Conservation (phyloP, 1,140 invertebrate species). For the Saccostrea glomerata region DNA sequence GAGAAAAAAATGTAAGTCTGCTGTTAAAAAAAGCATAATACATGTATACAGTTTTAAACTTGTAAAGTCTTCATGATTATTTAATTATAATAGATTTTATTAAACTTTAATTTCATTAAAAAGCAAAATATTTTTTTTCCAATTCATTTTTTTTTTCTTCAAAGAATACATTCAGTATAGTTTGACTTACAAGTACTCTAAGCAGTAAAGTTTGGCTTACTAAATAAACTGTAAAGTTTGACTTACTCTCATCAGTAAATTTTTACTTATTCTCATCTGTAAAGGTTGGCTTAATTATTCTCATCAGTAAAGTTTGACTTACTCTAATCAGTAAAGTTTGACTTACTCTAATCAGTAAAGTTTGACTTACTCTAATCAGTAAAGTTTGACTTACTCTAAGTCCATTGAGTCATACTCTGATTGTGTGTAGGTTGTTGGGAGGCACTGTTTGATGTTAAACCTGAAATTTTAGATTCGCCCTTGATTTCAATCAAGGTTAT, state of each 20-base stretch:
- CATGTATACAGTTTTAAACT: no score
- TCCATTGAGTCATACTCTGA: conserved; percentile 70
- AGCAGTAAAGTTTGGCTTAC: no score
- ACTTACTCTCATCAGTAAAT: conserved; percentile 63
- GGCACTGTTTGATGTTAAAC: conserved; percentile 69
- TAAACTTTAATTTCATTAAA: no score
- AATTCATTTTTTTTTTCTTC: no score
- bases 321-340: not conserved
- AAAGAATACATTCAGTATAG: not conserved
- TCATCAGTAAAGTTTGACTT: not conserved
- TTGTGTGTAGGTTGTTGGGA: conserved; percentile 67
- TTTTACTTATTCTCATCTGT: not conserved
- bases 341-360: not conserved
- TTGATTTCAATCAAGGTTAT: no score
- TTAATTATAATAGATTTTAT: no score
- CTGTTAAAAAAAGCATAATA: no score
- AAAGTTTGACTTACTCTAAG: conserved; percentile 65
- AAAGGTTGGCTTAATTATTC: not conserved
- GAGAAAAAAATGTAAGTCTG: no score
- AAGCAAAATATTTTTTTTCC: no score
- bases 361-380: not conserved
- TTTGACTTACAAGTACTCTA: not conserved
- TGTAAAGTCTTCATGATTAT: no score
- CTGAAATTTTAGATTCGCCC: conserved; percentile 53
- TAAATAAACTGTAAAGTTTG: not conserved